These are phyloP conservation scores for Macropodus opercularis DNA, from an alignment of 2,797 vertebrate genomes.

Conservation along the genomic window DNA sequence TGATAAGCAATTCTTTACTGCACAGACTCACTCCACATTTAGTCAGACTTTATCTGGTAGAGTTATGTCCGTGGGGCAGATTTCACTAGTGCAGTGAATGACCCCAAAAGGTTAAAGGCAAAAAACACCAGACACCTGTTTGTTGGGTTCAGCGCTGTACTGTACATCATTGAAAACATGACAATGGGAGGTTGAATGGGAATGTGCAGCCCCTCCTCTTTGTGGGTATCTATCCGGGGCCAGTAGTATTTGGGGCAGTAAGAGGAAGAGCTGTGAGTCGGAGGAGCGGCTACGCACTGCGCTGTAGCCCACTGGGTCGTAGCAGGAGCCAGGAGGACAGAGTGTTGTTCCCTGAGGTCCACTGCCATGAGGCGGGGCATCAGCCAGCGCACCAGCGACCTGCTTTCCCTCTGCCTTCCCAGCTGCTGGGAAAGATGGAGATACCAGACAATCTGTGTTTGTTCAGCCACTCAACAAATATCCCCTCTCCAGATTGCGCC, in stretches of 20 bases:
- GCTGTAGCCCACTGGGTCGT: slow-evolving; percentile 48
- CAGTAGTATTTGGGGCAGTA: slow-evolving; percentile 24
- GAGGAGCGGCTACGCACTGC: slow-evolving; percentile 29
- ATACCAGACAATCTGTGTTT: slow-evolving; percentile 89
- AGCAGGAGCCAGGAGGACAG: slow-evolving; percentile 74
- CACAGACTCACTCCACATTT: no score
- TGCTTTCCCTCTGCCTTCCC: slow-evolving; percentile 72
- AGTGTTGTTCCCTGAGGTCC: slow-evolving; percentile 77
- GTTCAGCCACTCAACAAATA: slow-evolving; percentile 89
- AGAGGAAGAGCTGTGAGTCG: slow-evolving; percentile 37
- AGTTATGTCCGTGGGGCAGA: no score
- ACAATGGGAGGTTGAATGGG: not conserved
- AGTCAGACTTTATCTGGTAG: no score
- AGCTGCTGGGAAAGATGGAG: slow-evolving; percentile 86
- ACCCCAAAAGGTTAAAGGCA: no score
- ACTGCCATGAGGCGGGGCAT: slow-evolving; percentile 65
- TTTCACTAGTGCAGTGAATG: no score
- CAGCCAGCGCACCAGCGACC: slow-evolving; percentile 59
- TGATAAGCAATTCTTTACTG: no score
- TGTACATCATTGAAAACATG: slow-evolving; percentile 1
- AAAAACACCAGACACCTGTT: not conserved
- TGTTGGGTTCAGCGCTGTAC: not conserved
- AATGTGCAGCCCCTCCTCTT: slow-evolving; percentile 34
- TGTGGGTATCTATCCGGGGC: slow-evolving; percentile 16
- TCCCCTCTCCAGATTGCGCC: slow-evolving; percentile 82